Conservation (phyloP, 2,797 vertebrate genomes). For the Capromys pilorides region DNA sequence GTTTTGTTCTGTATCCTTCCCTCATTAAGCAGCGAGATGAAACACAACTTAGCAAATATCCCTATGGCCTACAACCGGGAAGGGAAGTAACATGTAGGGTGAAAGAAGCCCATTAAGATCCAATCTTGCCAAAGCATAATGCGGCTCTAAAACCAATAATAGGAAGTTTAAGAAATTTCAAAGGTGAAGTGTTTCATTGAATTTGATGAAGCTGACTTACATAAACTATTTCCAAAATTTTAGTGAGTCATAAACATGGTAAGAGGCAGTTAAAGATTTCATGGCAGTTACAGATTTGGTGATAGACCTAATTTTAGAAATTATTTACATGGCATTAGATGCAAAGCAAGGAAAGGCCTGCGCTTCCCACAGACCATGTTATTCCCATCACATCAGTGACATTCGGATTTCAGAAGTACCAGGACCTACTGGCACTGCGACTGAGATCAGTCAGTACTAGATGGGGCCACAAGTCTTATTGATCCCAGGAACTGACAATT, state of each 20-base stretch:
- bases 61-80: slow-evolving; percentile 30
- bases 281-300: background rate
- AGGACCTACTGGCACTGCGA: background rate
- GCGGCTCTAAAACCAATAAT: background rate
- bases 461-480: background rate
- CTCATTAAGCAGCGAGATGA: slow-evolving; percentile 53
- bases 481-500: background rate
- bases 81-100: background rate
- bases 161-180: slow-evolving; percentile 16
- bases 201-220: background rate
- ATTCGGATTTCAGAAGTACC: background rate
- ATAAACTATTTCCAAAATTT: background rate
- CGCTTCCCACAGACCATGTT: background rate
- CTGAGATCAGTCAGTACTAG: background rate
- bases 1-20: slow-evolving; percentile 48
- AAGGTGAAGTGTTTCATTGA: background rate
- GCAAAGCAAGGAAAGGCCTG: background rate
- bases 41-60: slow-evolving; percentile 43
- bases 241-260: background rate
- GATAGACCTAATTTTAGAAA: background rate
- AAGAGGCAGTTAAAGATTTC: too few relatives aligned
- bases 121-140: slow-evolving; percentile 43
- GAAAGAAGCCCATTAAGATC: slow-evolving; percentile 26
- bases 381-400: background rate
- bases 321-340: background rate